Percentiles rank a stretch among this genome's conserved stretches.
These are phyloP conservation scores for Champsocephalus gunnari DNA, from an alignment of 2,797 vertebrate genomes.

Conservation along the genomic window DNA sequence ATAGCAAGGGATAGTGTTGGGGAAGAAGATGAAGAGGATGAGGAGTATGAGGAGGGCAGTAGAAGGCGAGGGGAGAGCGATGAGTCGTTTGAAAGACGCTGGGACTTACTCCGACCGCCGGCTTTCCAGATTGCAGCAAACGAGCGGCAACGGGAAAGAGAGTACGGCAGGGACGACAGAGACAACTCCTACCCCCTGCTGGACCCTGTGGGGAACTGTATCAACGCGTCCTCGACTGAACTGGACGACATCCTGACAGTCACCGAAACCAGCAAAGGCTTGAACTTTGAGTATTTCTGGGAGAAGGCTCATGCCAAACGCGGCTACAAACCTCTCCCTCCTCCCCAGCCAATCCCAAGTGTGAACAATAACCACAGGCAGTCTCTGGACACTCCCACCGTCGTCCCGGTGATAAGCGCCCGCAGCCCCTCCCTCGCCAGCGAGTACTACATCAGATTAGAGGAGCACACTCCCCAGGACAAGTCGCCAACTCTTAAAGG, in stretches of 20 bases:
- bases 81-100: conserved; percentile 91
- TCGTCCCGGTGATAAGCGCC: conserved; percentile 94
- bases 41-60: conserved; percentile 81
- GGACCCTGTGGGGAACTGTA: conserved; percentile 86
- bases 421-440: conserved; percentile 94
- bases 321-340: conserved; percentile 87
- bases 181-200: conserved; percentile 89
- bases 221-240: conserved; percentile 86
- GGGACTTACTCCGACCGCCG: conserved; percentile 88
- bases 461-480: conserved; percentile 90
- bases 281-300: conserved; percentile 97
- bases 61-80: conserved; percentile 86
- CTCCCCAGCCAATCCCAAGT: conserved; percentile 85
- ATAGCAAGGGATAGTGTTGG: conserved; percentile 77
- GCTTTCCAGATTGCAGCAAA: conserved; percentile 80
- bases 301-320: conserved; percentile 91
- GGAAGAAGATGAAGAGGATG: conserved; percentile 88
- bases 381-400: conserved; percentile 91
- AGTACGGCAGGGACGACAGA: conserved; percentile 76
- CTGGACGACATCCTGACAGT: conserved; percentile 94
- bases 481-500: conserved; percentile 83
- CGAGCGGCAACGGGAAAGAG: conserved; percentile 85
- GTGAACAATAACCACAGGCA: conserved; percentile 88
- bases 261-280: conserved; percentile 93
- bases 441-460: conserved; percentile 94